Evolutionary conservation across 2,888 invertebrate species (phyloP), one percentile per base, ranked within the genome.

Genomic region (Falcaria lacertinaria): DNA sequence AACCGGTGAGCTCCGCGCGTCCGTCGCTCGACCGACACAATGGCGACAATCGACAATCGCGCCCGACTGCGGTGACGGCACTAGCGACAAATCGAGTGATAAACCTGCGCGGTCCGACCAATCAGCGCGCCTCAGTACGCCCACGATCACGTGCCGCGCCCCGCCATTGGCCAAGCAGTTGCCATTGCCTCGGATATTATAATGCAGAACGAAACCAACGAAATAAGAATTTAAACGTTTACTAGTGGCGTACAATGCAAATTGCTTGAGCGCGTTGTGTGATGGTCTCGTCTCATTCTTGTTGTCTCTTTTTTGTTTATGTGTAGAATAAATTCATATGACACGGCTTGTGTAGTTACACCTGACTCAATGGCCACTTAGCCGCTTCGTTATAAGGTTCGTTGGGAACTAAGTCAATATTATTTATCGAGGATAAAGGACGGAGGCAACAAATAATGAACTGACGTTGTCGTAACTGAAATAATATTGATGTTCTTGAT

Each of bases 11-110:
- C 69, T 64, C 75, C 77, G 75, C 79, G 78, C 82, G 80, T 74
- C 73, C 74, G 76, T 75, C 72, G 73, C 69, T 75, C 71, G 64
- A 59, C 74, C 64, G 69, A 74, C 67, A 86, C 86, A 87, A 89
- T 87, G 86, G 87, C 85, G 81, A 88, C 87, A 89, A 89, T 86
- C 86, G 81, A 83, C 81, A 84, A 87, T 85, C 85, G 80, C 77
- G 75, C 80, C 75, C 81, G 83, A 82, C 85, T 79, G 86, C 83
- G 81, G 83, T 75, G 78, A 74, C 77, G 75, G 74, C 63, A 80
- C 80, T 75, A 71, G 80, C 76, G 74, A 81, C 87, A 84, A 89
- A 89, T 88, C 85, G 80, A 82, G 81, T 82, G 82, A 86, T 81
- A 82, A 86, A 80, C 78, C 74, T 69, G 70, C 69, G 60, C 68